phyloP scores from a whole-genome alignment of 2,113 vertebrate genomes.

The Odocoileus hemionus region DNA sequence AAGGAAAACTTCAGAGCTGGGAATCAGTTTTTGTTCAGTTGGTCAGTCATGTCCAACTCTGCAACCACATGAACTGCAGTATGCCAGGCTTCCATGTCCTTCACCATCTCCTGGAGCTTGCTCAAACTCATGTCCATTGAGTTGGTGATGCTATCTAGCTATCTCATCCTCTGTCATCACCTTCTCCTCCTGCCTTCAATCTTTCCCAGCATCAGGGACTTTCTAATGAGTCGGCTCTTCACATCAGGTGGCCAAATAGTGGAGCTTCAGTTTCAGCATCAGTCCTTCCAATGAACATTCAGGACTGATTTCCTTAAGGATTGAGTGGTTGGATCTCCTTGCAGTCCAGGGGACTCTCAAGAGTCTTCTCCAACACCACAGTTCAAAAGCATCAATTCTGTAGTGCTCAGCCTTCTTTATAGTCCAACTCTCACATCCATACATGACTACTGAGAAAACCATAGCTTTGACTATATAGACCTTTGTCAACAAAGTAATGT shows the following conservation, averaged over 20 bases:
- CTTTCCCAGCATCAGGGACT: not conserved
- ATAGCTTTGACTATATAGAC: not conserved
- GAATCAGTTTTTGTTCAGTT: not conserved
- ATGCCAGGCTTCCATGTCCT: not conserved
- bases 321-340: not conserved
- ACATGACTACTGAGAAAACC: not conserved
- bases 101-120: not conserved
- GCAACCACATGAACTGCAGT: not conserved
- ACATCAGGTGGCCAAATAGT: not conserved
- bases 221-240: not conserved
- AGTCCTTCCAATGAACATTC: not conserved
- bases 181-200: not conserved
- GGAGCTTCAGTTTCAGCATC: not conserved
- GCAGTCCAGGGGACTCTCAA: not conserved
- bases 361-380: not conserved
- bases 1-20: not conserved
- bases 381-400: not conserved
- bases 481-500: not conserved
- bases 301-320: not conserved
- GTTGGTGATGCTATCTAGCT: not conserved
- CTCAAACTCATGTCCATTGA: not conserved
- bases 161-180: not conserved
- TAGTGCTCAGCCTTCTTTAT: not conserved
- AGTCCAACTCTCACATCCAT: not conserved
- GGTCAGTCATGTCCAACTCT: not conserved